phyloP scores from a whole-genome alignment of 2,113 vertebrate genomes.

The Tupaia tana region DNA sequence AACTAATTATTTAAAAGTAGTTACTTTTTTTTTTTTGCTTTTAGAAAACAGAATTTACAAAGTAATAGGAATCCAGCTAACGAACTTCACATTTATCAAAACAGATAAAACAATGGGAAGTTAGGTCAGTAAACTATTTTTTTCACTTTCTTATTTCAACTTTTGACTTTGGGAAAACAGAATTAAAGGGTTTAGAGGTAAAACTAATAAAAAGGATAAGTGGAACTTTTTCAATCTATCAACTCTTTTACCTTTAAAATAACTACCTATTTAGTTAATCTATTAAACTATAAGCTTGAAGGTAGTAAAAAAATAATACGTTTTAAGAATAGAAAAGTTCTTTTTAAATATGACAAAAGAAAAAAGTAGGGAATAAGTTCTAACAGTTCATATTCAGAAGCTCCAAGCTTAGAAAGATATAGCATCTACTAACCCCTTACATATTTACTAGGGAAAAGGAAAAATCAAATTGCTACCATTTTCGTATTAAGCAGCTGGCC shows the following conservation, averaged over 20 bases:
- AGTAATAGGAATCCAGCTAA: conserved; percentile 22
- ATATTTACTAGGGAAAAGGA: not conserved
- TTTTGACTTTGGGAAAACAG: conserved; percentile 39
- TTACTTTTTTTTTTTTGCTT: conserved; percentile 27
- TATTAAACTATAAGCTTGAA: no score
- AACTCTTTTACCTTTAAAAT: not conserved
- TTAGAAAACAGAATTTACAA: conserved; percentile 48
- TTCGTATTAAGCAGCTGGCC: not conserved
- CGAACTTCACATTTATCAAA: conserved; percentile 1
- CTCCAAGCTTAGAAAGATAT: conserved; percentile 11
- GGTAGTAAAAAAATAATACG: no score
- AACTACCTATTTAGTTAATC: no score
- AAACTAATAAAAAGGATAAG: conserved; percentile 35
- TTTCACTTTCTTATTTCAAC: not conserved
- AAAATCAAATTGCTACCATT: conserved; percentile 8
- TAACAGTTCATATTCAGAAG: conserved; percentile 7
- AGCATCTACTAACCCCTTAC: not conserved
- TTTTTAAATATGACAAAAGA: not conserved
- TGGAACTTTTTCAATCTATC: conserved; percentile 12
- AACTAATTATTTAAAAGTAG: not conserved
- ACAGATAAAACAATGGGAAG: not conserved
- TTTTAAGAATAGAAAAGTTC: conserved; percentile 18
- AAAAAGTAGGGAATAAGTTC: not conserved
- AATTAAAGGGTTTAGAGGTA: conserved; percentile 24
- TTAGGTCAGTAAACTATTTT: conserved; percentile 3